These are phyloP conservation scores for Thaumatotibia leucotreta DNA, from an alignment of 1,140 invertebrate genomes.

Conservation along the genomic window DNA sequence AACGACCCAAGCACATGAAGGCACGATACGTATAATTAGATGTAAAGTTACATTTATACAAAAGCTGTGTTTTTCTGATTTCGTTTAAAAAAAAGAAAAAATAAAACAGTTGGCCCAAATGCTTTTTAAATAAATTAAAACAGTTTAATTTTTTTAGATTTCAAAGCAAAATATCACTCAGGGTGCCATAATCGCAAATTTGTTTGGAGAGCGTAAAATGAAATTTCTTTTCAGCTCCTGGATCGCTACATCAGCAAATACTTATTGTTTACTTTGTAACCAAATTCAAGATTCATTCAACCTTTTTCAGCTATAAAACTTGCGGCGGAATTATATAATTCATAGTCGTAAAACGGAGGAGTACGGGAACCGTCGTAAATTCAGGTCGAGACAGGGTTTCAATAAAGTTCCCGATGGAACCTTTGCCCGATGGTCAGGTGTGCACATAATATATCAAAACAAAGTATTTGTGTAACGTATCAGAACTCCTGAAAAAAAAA, in stretches of 20 bases:
- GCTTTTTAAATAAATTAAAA: too few species aligned
- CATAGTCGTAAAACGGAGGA: constrained; percentile 21
- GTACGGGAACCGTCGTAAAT: constrained; percentile 25
- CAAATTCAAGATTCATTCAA: constrained; percentile 10
- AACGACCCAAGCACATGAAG: not conserved
- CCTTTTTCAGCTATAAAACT: not conserved
- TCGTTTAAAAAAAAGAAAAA: too few species aligned
- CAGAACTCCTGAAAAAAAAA: too few species aligned
- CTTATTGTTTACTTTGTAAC: constrained; percentile 12
- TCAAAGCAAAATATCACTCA: not conserved
- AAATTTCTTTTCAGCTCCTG: not conserved
- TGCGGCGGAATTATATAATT: constrained; percentile 21
- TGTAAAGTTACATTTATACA: too few species aligned
- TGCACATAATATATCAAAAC: not conserved
- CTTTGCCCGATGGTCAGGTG: not conserved
- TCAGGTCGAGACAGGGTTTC: constrained; percentile 31
- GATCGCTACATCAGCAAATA: not conserved
- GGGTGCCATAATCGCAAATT: not conserved
- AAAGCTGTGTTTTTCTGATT: too few species aligned
- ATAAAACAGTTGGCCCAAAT: too few species aligned
- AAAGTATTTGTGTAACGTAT: too few species aligned
- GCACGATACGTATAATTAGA: constrained; percentile 1
- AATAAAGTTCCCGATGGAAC: constrained; percentile 29
- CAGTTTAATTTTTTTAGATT: too few species aligned
- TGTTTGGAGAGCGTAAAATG: not conserved